A percentile compares a stretch with the other conserved stretches of the same genome.
Conservation (phyloP, 2,113 vertebrate genomes). For the Carollia perspicillata region DNA sequence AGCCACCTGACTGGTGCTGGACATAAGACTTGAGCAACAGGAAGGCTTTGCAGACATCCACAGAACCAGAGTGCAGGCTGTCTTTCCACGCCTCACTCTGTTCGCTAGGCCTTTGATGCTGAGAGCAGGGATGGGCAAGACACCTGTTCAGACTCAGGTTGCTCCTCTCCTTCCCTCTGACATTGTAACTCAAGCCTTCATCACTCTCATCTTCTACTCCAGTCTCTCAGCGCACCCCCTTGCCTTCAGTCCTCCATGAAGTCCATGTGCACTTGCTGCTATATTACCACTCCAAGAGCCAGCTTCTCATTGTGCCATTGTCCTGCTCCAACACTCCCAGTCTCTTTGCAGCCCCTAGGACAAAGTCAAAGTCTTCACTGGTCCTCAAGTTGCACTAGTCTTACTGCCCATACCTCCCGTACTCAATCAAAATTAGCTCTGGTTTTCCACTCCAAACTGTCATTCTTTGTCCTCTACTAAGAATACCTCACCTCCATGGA, state of each 20-base stretch:
- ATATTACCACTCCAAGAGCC: not conserved
- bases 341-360: not conserved
- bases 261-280: accelerated
- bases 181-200: not conserved
- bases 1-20: not conserved
- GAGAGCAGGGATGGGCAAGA: not conserved
- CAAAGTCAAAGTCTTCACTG: not conserved
- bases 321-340: not conserved
- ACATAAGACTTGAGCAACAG: not conserved
- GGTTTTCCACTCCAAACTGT: not conserved
- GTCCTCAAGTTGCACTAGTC: not conserved
- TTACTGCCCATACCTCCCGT: not conserved
- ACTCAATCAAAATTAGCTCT: not conserved
- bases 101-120: not conserved
- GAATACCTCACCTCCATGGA: not conserved
- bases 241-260: not conserved
- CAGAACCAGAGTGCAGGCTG: not conserved
- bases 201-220: not conserved
- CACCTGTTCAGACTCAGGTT: not conserved
- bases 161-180: not conserved
- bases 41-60: not conserved
- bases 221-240: not conserved
- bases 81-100: not conserved
- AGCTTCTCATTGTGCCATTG: not conserved
- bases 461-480: not conserved